These are phyloP conservation scores for Tinea semifulvella DNA, from an alignment of 2,888 invertebrate genomes.

Conservation along the genomic window DNA sequence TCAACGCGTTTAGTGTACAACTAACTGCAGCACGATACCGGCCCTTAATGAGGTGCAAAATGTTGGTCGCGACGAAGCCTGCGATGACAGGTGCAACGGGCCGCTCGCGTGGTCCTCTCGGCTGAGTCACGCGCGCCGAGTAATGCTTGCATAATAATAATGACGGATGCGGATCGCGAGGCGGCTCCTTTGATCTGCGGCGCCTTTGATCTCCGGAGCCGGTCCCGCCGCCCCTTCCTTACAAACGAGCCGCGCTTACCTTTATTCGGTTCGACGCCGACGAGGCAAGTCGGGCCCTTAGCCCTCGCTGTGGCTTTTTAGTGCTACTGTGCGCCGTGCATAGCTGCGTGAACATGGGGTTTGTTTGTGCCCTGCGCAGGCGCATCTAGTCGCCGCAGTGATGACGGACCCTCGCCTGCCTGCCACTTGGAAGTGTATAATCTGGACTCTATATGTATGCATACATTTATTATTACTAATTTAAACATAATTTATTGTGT, in stretches of 20 bases:
- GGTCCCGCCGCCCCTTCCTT: slow-evolving; percentile 58
- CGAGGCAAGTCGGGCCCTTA: slow-evolving; percentile 55
- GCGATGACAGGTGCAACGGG: slow-evolving; percentile 43
- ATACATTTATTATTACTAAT: slow-evolving; percentile 33
- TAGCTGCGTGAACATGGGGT: slow-evolving; percentile 50
- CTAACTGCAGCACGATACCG: neutral
- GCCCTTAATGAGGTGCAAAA: slow-evolving; percentile 11
- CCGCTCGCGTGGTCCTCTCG: slow-evolving; percentile 63
- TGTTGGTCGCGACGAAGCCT: neutral
- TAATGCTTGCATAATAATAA: slow-evolving; percentile 69
- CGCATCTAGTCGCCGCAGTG: slow-evolving; percentile 25
- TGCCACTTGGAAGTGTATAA: slow-evolving; percentile 33
- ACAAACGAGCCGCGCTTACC: slow-evolving; percentile 52
- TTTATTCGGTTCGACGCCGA: slow-evolving; percentile 62
- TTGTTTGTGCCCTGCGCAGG: slow-evolving; percentile 31
- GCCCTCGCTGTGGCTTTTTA: slow-evolving; percentile 62
- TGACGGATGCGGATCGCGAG: slow-evolving; percentile 68
- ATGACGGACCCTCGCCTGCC: slow-evolving; percentile 27
- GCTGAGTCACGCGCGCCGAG: slow-evolving; percentile 65
- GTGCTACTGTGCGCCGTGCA: slow-evolving; percentile 45
- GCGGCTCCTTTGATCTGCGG: slow-evolving; percentile 64
- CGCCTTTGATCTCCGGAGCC: slow-evolving; percentile 63
- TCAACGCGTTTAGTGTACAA: too few relatives aligned
- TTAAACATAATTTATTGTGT: too few relatives aligned
- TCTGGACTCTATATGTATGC: slow-evolving; percentile 57